A percentile compares a stretch with the other conserved stretches of the same genome.
Conservation (phyloP, 2,113 vertebrate species). For the Ahaetulla prasina region DNA sequence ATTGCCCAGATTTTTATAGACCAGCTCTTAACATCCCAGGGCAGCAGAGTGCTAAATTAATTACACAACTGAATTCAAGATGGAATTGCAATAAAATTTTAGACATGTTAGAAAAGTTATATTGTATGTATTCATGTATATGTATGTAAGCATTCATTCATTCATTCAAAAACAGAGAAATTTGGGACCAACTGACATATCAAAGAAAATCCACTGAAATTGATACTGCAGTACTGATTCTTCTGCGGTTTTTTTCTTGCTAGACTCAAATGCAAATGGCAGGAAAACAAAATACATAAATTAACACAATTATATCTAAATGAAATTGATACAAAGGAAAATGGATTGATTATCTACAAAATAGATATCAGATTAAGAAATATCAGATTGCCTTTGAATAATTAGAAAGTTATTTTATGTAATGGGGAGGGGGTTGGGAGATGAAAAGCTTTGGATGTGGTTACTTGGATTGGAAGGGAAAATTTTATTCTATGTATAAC, state of each 20-base stretch:
- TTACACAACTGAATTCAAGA: background rate
- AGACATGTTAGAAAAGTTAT: background rate
- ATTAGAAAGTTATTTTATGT: no score
- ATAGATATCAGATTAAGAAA: no score
- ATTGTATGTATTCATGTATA: background rate
- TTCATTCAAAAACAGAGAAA: background rate
- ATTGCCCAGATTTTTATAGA: background rate
- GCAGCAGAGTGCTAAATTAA: background rate
- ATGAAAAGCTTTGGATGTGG: no score
- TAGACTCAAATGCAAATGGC: background rate
- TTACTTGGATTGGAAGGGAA: no score
- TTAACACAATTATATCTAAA: background rate
- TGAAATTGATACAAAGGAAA: background rate
- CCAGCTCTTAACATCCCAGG: background rate
- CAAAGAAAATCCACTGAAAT: background rate
- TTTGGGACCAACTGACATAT: background rate
- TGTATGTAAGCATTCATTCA: background rate
- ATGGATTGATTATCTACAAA: no score
- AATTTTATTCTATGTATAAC: no score
- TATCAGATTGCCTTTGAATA: no score
- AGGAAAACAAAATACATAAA: background rate
- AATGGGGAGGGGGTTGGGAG: no score
- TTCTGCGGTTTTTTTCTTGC: background rate
- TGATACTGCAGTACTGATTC: background rate
- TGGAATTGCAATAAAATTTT: background rate